These are phyloP conservation scores for Bolinopsis microptera DNA, from an alignment of 37 sponge, comb jelly and placozoan species.

Conservation along the genomic window DNA sequence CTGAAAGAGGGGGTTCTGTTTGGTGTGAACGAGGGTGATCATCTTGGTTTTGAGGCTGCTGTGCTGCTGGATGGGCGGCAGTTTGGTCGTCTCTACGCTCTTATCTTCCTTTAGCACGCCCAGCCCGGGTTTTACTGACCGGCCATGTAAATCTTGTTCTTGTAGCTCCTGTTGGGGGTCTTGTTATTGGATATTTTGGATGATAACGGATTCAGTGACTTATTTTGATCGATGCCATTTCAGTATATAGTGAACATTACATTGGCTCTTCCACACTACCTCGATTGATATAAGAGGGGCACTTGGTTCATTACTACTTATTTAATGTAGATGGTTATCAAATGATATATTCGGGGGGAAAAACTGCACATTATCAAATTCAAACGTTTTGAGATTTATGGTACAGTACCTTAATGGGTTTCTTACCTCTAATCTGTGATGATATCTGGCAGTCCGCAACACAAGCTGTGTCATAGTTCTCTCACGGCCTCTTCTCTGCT, in stretches of 20 bases:
- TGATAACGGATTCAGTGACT: too few relatives aligned
- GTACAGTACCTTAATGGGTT: too few relatives aligned
- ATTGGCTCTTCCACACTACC: too few relatives aligned
- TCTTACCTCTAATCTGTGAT: slow-evolving; percentile 17
- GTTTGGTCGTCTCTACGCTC: slow-evolving; percentile 14
- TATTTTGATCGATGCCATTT: too few relatives aligned
- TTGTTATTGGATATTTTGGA: too few relatives aligned
- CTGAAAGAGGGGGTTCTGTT: slow-evolving; percentile 8
- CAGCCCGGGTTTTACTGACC: neutral
- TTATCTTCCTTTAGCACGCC: slow-evolving; percentile 4
- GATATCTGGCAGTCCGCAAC: slow-evolving; percentile 42
- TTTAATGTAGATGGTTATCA: too few relatives aligned
- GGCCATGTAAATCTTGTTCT: neutral
- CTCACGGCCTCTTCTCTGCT: slow-evolving; percentile 41
- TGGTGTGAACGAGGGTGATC: slow-evolving; percentile 23
- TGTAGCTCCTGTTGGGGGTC: slow-evolving; percentile 40
- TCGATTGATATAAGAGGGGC: too few relatives aligned
- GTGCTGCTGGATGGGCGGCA: slow-evolving; percentile 31
- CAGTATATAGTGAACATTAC: too few relatives aligned
- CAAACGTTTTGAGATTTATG: too few relatives aligned
- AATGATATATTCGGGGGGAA: too few relatives aligned
- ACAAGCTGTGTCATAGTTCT: slow-evolving; percentile 45
- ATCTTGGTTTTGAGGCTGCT: slow-evolving; percentile 49
- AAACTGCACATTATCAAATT: too few relatives aligned
- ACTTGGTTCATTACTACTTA: too few relatives aligned